A percentile compares a stretch with the other conserved stretches of the same genome.
Conservation (phyloP, 2,888 invertebrate genomes). For the Prosopocoilus inquinatus region DNA sequence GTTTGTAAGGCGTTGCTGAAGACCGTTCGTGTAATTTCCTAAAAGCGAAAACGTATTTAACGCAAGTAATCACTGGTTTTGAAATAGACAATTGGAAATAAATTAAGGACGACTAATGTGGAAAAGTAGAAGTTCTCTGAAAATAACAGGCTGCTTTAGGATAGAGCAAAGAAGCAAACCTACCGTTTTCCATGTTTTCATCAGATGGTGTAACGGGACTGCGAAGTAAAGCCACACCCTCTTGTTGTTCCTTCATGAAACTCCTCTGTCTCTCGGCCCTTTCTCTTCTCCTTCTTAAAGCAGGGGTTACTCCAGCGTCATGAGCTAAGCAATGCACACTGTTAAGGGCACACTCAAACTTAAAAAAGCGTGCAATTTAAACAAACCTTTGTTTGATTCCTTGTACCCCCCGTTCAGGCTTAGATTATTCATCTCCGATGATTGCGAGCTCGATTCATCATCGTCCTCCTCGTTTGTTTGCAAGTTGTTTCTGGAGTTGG, state of each 20-base stretch:
- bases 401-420: constrained; percentile 59
- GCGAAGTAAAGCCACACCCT: constrained; percentile 58
- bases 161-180: constrained; percentile 21
- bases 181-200: constrained; percentile 42
- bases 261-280: constrained; percentile 82
- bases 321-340: constrained; percentile 43
- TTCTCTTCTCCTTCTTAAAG: constrained; percentile 75
- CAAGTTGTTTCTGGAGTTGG: constrained; percentile 28
- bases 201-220: constrained; percentile 45
- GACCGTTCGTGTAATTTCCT: constrained; percentile 60
- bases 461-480: constrained; percentile 48
- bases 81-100: background rate
- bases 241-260: constrained; percentile 79
- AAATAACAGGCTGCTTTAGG: too few species aligned
- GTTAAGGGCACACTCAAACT: background rate
- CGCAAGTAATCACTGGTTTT: background rate
- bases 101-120: background rate
- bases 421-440: constrained; percentile 54
- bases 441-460: constrained; percentile 62
- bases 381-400: constrained; percentile 55
- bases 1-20: constrained; percentile 61
- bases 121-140: too few species aligned
- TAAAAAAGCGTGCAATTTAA: constrained; percentile 2
- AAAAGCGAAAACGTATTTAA: constrained; percentile 28
- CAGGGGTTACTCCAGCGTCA: constrained; percentile 78